Conservation (phyloP, 2,113 vertebrate genomes). For the Corythoichthys intestinalis region DNA sequence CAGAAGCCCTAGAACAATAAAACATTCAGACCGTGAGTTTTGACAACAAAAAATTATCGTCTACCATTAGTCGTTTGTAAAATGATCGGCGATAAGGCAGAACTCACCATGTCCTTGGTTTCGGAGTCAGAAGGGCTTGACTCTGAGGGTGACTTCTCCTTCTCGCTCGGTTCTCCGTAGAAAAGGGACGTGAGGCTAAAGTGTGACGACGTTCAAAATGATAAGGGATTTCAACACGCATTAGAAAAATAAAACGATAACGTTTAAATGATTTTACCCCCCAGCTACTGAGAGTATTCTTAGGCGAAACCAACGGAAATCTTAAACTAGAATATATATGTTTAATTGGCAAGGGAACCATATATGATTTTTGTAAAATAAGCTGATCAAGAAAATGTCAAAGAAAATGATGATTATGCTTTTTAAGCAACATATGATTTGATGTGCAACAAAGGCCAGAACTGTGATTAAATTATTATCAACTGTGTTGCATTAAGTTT, state of each 20-base stretch:
- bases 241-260: background rate
- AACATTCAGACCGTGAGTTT: background rate
- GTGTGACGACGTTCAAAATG: background rate
- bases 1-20: slow-evolving; percentile 83
- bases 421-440: no score
- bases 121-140: slow-evolving; percentile 83
- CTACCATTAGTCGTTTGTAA: background rate
- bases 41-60: background rate
- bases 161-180: slow-evolving; percentile 93
- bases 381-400: background rate
- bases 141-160: slow-evolving; percentile 91
- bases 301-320: slow-evolving; percentile 11
- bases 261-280: background rate
- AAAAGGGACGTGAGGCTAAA: slow-evolving; percentile 89
- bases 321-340: slow-evolving; percentile 20
- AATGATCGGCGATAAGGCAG: background rate
- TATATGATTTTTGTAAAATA: background rate
- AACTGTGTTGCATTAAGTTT: no score
- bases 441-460: background rate
- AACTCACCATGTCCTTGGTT: slow-evolving; percentile 86
- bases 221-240: no score
- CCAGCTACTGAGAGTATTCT: slow-evolving; percentile 18
- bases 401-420: background rate
- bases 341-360: background rate
- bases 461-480: background rate